These are phyloP conservation scores for Hyles euphorbiae DNA, from an alignment of 1,140 invertebrate genomes.

Conservation along the genomic window DNA sequence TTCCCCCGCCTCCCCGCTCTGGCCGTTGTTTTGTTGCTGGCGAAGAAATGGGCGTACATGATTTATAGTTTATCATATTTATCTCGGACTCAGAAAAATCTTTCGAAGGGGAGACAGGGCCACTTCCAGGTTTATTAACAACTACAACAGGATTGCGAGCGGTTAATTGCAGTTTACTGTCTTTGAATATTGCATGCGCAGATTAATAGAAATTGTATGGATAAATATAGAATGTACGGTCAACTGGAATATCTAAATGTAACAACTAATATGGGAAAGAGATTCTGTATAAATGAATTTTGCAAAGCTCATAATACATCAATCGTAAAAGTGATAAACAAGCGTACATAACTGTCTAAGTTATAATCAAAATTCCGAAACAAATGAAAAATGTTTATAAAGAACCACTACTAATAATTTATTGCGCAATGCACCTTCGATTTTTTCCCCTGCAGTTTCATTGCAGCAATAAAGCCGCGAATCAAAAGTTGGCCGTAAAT, in stretches of 20 bases:
- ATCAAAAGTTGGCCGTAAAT: conserved; percentile 70
- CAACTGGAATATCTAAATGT: too few relatives aligned
- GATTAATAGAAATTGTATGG: too few relatives aligned
- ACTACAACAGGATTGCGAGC: conserved; percentile 50
- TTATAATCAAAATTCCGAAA: too few relatives aligned
- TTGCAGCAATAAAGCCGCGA: conserved; percentile 60
- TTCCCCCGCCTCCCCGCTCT: conserved; percentile 58
- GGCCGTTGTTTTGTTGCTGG: conserved; percentile 65
- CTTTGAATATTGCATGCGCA: too few relatives aligned
- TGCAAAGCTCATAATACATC: too few relatives aligned
- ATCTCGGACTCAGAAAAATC: conserved; percentile 61
- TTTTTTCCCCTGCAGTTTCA: conserved; percentile 23
- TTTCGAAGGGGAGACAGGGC: conserved; percentile 43
- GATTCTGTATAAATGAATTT: too few relatives aligned
- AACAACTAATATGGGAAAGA: too few relatives aligned
- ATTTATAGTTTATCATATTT: conserved; percentile 71
- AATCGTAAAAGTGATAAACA: too few relatives aligned
- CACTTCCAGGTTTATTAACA: conserved; percentile 56
- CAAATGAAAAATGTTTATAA: background rate
- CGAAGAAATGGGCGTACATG: conserved; percentile 63
- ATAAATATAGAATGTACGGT: too few relatives aligned
- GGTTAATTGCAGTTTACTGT: conserved; percentile 39
- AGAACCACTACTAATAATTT: background rate
- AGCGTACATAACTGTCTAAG: background rate
- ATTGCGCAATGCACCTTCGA: conserved; percentile 24